These are phyloP conservation scores for Pemphigus obesinymphae DNA, from an alignment of 1,140 invertebrate genomes.

Conservation along the genomic window DNA sequence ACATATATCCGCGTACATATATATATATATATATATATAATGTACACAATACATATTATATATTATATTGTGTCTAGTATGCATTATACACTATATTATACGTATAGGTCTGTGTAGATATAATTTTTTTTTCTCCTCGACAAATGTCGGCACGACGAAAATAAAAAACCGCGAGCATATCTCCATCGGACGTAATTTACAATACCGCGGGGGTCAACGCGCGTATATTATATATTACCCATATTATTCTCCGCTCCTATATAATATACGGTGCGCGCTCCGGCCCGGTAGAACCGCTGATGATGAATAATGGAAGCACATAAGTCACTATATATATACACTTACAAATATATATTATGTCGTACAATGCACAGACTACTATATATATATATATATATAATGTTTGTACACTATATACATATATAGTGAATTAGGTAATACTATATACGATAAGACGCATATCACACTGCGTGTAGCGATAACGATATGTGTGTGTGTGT, in stretches of 20 bases:
- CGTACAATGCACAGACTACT: not conserved
- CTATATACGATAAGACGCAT: no score
- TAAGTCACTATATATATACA: not conserved
- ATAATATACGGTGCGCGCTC: not conserved
- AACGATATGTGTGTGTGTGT: not conserved
- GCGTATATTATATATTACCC: not conserved
- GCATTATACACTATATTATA: not conserved
- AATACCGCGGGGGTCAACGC: conserved; percentile 11
- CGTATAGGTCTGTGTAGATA: not conserved
- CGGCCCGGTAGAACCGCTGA: not conserved
- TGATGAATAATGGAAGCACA: conserved; percentile 40
- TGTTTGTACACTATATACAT: not conserved
- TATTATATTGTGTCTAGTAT: not conserved
- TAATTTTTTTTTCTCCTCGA: not conserved
- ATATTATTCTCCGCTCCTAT: conserved; percentile 1
- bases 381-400: not conserved
- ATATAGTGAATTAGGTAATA: not conserved
- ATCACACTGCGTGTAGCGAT: no score
- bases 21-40: not conserved
- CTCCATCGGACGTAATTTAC: conserved; percentile 1
- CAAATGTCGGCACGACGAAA: conserved; percentile 18
- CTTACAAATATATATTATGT: not conserved
- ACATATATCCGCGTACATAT: not conserved
- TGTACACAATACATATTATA: not conserved
- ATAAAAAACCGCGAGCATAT: conserved; percentile 20